Conservation (phyloP, 2,113 vertebrate species). For the Nesoenas mayeri region DNA sequence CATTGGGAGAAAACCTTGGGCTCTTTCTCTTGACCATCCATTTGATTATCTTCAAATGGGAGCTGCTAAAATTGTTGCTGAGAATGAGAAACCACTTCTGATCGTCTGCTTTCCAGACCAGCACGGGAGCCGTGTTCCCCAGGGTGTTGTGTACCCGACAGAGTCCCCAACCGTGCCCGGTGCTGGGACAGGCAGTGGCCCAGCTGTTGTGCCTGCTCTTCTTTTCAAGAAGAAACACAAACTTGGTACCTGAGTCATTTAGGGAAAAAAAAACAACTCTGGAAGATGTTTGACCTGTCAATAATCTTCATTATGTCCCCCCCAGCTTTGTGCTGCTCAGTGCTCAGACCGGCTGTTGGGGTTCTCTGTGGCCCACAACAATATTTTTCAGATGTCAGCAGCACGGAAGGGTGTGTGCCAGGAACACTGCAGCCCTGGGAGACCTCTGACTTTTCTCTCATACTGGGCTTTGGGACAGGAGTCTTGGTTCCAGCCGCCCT, state of each 20-base stretch:
- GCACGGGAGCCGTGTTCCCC: background rate
- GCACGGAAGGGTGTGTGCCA: background rate
- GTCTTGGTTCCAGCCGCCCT: background rate
- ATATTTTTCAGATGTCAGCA: background rate
- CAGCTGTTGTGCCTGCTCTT: background rate
- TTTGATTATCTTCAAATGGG: background rate
- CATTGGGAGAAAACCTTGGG: background rate
- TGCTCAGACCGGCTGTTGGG: background rate
- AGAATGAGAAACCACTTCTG: background rate
- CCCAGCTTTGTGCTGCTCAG: background rate
- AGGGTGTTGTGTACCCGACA: too few relatives aligned
- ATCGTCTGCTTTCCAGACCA: background rate
- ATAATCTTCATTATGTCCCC: background rate
- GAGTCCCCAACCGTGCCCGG: too few relatives aligned
- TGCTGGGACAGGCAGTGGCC: background rate
- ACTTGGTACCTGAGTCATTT: background rate
- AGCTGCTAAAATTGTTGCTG: background rate
- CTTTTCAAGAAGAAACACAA: background rate
- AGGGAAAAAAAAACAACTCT: background rate
- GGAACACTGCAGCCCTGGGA: background rate
- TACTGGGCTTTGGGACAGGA: fast-evolving
- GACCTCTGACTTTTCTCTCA: background rate
- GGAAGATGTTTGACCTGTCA: background rate
- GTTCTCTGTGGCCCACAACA: background rate
- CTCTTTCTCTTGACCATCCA: background rate